phyloP scores from a whole-genome alignment of 2,888 invertebrate species.

The Neoascia interrupta region DNA sequence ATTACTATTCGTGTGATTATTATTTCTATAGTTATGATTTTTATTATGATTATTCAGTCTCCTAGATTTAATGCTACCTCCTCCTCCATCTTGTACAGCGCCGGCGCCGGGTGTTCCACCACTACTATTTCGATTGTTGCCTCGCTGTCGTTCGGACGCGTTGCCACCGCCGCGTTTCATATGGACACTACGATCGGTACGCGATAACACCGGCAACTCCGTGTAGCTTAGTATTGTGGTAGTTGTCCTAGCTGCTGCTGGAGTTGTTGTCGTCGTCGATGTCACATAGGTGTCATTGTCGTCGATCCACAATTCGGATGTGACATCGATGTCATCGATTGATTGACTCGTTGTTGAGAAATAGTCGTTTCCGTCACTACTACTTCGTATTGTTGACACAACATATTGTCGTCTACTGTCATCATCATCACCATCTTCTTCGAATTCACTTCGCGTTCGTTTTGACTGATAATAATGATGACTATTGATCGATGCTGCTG shows the following conservation, averaged over 20 bases:
- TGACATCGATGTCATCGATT: slow-evolving; percentile 37
- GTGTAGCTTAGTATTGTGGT: slow-evolving; percentile 57
- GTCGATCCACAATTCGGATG: slow-evolving; percentile 40
- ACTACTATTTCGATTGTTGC: slow-evolving; percentile 44
- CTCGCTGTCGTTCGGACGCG: slow-evolving; percentile 58
- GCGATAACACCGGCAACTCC: slow-evolving; percentile 73
- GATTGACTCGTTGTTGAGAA: slow-evolving; percentile 40
- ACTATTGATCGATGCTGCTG: slow-evolving; percentile 74
- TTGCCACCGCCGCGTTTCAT: slow-evolving; percentile 44
- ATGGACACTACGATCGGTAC: slow-evolving; percentile 79
- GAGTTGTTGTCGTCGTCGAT: slow-evolving; percentile 65
- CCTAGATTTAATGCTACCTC: slow-evolving; percentile 78
- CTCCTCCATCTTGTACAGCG: slow-evolving; percentile 70
- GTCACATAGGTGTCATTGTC: slow-evolving; percentile 42
- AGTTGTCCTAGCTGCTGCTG: slow-evolving; percentile 51
- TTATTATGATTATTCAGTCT: slow-evolving; percentile 79
- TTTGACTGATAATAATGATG: slow-evolving; percentile 52
- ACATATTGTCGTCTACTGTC: slow-evolving; percentile 21
- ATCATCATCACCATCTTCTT: slow-evolving; percentile 30
- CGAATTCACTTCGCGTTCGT: slow-evolving; percentile 62
- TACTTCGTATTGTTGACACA: too few species aligned
- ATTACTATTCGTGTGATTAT: slow-evolving; percentile 71
- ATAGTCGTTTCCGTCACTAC: slow-evolving; percentile 31
- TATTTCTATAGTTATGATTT: slow-evolving; percentile 70
- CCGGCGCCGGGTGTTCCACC: slow-evolving; percentile 37